Percentiles rank a stretch among this genome's conserved stretches.
Evolutionary conservation across 2,797 vertebrate genomes (phyloP).

Genomic region (Ibycter americanus): DNA sequence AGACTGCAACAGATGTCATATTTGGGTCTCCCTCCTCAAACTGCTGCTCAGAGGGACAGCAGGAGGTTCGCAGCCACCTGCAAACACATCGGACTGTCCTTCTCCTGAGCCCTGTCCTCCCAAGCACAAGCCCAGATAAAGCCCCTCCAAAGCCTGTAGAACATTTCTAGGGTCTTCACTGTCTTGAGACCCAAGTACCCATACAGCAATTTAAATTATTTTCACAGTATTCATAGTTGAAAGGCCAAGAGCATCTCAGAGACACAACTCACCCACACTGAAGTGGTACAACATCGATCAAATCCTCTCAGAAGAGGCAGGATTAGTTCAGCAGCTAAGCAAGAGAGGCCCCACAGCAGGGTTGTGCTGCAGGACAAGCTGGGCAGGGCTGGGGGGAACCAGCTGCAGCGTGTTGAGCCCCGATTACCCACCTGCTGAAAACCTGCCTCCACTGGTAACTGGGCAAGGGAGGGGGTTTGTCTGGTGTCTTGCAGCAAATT

Average conservation of each 20-base stretch:
- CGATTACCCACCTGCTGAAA: not conserved
- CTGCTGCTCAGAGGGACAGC: not conserved
- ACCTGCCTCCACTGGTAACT: not conserved
- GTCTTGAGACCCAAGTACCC: accelerated
- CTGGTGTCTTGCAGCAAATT: not conserved
- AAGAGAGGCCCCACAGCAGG: accelerated
- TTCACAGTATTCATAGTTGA: not conserved
- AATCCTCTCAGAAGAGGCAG: not conserved
- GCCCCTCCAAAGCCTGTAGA: not conserved
- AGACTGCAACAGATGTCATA: accelerated
- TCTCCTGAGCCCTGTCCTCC: not conserved
- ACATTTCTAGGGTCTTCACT: no score
- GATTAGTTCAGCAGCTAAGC: not conserved
- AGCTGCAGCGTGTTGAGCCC: not conserved
- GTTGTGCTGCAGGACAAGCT: no score
- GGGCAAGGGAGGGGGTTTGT: accelerated
- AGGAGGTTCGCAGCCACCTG: not conserved
- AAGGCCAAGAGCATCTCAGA: not conserved
- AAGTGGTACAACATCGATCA: accelerated
- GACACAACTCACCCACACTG: accelerated
- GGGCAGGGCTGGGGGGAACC: not conserved
- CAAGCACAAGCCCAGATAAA: not conserved
- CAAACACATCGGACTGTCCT: not conserved
- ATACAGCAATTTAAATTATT: not conserved
- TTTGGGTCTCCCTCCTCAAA: not conserved